A percentile compares a stretch with the other conserved stretches of the same genome.
Conservation (phyloP, 2,888 invertebrate species). For the Synergus gifuensis region DNA sequence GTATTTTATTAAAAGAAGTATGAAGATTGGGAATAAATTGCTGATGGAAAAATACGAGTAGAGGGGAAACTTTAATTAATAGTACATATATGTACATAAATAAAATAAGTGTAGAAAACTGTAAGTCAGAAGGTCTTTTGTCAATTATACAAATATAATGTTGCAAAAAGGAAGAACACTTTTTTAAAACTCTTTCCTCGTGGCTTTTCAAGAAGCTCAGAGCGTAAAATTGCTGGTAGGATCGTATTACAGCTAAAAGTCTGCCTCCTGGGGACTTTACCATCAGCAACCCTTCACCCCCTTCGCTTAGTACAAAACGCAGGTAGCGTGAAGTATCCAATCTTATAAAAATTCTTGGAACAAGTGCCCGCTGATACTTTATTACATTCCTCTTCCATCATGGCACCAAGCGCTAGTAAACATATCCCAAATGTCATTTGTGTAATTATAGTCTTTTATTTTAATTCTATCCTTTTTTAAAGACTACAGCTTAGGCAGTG, state of each 20-base stretch:
- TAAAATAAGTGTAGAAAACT: no score
- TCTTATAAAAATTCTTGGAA: slow-evolving; percentile 1
- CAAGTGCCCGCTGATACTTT: not conserved
- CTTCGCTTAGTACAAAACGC: slow-evolving; percentile 18
- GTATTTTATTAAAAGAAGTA: no score
- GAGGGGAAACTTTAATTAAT: no score
- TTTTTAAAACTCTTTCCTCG: slow-evolving; percentile 39
- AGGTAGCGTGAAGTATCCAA: slow-evolving; percentile 19
- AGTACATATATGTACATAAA: no score
- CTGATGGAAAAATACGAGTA: no score
- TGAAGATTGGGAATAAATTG: no score
- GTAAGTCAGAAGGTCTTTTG: not conserved
- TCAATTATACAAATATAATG: slow-evolving; percentile 25
- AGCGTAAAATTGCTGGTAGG: slow-evolving; percentile 72
- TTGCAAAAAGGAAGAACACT: not conserved
- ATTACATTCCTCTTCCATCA: not conserved
- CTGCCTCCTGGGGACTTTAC: slow-evolving; percentile 57
- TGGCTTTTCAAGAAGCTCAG: slow-evolving; percentile 65
- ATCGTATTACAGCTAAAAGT: slow-evolving; percentile 67
- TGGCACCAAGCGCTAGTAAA: not conserved
- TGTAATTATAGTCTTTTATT: no score
- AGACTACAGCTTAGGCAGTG: no score
- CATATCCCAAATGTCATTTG: not conserved
- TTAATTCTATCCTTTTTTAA: no score
- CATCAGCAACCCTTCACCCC: slow-evolving; percentile 42